Base-by-base conservation (phyloP, 2,797 vertebrate genomes). In the Zalophus californianus region DNA sequence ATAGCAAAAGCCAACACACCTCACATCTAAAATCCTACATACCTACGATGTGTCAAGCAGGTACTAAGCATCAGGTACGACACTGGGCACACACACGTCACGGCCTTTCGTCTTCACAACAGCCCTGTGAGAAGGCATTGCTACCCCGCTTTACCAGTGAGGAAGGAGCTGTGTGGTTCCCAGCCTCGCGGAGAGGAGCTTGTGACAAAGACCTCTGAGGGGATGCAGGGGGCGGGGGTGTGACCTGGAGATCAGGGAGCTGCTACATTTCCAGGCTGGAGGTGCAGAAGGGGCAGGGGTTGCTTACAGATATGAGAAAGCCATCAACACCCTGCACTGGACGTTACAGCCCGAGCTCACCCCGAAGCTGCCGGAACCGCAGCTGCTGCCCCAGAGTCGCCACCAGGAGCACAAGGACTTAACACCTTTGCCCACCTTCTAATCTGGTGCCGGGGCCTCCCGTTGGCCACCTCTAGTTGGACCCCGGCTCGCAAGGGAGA, bases 61-160 rank as follows among this genome's bases (percentile, higher is more conserved):
- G 0, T 38, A 20, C 18, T 9, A 66, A 52, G 78, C 2, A 4
- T 13, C 15, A 23, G 32, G 27, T 29, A 7, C 4, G 4, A 52
- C 4, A 1, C 14, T 0, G 1, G 25, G 58, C 14, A 14, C 14
- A 0, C 5, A 5, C 1, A 12, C 2, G 25, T 14, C 27, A 7
- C 4, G 8, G 5, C 0, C 0, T 29, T 16, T 32, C 18, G 38
- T 18, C 56, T 29, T 3, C 3, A 3, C 2, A 5, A 8, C 15
- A 50, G 29, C 15, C 11, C 52, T 3, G 3, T 3, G 7, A 78
- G 5, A 8, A 66, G 41, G 5, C 7, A 1, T 0, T 7, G 25
- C 41, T 52, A 16, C 44, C 35, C 27, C 2, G 1, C n/a, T 21
- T 38, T 23, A 6, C 35, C 0, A 7, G 16, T 0, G 15, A 25